Base-by-base conservation (phyloP, 2,797 vertebrate genomes). In the Enteromius thamalakanensis region DNA sequence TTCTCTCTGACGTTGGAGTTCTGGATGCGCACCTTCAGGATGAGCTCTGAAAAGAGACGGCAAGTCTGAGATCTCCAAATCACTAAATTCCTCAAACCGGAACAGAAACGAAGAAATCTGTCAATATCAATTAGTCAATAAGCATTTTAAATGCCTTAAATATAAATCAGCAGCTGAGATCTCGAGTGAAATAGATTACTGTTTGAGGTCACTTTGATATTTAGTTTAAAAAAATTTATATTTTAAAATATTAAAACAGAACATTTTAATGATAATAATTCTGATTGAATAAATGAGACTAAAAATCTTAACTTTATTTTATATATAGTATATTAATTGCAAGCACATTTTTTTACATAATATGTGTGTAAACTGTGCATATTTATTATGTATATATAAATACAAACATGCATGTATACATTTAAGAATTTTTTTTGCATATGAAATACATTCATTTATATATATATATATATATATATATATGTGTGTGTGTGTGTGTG, bases 1-100 rank as follows among this genome's bases (percentile, higher is more conserved):
- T 99, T 98, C 93, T 99, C 98, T 82, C 94, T 94, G 9, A 97
- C 92, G 70, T 94, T 95, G n/a, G 94, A 96, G 87, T 97, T 97
- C 92, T 99, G 97, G 92, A 99, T 95, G 42, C 97, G 95, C 80
- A 99, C 98, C 89, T 99, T 99, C 87, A 99, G 93, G 83, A 99
- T 97, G 88, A 99, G 90, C 92, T 99, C 98, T 99, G 78, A 84
- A 29, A 79, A 67, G 58, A 72, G 34, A 70, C 5, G 11, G 11
- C 32, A 45, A 45, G 53, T 53, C 45, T 49, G 29, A 74, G 29
- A 65, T 5, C 53, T 14, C 14, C 19, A 29, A 15, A 12, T 11
- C n/a, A 64, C 21, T 6, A 8, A 26, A 76, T 62, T 62, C 55
- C 55, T 76, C 37, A 29, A 45, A 62, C n/a, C 34, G 37, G 51